Evolutionary conservation across 2,797 vertebrate species (phyloP).

Genomic region (Manis crassicaudata): DNA sequence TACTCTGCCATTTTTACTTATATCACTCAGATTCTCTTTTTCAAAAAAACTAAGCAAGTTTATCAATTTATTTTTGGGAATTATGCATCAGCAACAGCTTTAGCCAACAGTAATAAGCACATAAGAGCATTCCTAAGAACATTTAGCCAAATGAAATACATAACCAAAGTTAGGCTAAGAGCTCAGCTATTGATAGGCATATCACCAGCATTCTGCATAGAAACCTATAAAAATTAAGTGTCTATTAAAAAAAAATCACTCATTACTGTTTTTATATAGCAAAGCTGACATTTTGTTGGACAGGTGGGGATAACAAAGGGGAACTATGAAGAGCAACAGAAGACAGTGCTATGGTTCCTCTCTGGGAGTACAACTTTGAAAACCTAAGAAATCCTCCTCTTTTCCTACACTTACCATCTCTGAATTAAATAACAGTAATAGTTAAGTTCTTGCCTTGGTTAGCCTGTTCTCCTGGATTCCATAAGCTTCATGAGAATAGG

Average conservation of each 20-base stretch:
- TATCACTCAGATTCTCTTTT: not conserved
- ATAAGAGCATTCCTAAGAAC: not conserved
- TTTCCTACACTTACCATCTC: not conserved
- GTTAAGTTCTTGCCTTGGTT: not conserved
- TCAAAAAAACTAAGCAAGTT: not conserved
- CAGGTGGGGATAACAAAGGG: not conserved
- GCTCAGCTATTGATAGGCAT: not conserved
- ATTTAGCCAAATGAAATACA: slow-evolving; percentile 23
- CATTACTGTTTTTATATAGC: not conserved
- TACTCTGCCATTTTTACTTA: not conserved
- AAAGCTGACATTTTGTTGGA: slow-evolving; percentile 1
- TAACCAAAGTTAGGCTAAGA: not conserved
- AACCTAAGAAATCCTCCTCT: slow-evolving; percentile 29
- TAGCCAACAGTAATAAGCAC: not conserved
- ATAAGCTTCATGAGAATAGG: not conserved
- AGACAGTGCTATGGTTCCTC: not conserved
- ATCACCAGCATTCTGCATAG: not conserved
- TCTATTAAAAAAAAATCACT: not conserved
- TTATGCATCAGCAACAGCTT: not conserved
- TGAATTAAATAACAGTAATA: not conserved
- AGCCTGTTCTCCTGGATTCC: not conserved
- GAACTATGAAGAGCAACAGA: not conserved
- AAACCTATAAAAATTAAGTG: not conserved
- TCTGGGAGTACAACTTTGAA: not conserved
- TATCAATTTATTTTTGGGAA: not conserved